A percentile compares a stretch with the other conserved stretches of the same genome.
phyloP scores from a whole-genome alignment of 2,113 vertebrate genomes.

The Corythornis vintsioides region DNA sequence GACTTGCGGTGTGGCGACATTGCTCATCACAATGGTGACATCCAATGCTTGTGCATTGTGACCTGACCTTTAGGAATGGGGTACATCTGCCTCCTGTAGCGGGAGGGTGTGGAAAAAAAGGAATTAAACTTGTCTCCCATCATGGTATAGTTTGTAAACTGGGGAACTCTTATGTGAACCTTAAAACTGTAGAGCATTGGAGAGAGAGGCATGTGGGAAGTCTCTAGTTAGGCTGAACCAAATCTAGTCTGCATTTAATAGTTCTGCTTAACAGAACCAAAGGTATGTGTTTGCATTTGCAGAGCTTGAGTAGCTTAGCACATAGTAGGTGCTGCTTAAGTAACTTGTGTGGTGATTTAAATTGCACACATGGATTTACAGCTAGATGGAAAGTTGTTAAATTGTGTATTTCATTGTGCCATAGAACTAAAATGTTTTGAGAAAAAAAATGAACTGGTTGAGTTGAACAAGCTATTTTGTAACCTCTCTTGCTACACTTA shows the following conservation, averaged over 20 bases:
- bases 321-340: background rate
- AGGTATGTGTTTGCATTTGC: background rate
- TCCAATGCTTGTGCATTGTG: background rate
- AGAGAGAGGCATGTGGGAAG: background rate
- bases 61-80: background rate
- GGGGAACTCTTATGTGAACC: background rate
- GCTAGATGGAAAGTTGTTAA: background rate
- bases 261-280: background rate
- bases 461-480: background rate
- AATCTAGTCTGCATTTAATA: background rate
- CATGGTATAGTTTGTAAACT: background rate
- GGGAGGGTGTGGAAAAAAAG: background rate
- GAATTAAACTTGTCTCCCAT: background rate
- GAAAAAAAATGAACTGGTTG: background rate
- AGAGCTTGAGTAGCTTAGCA: background rate
- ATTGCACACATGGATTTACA: background rate
- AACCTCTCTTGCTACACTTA: background rate
- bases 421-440: background rate
- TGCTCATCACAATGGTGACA: background rate
- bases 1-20: rapidly evolving
- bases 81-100: background rate
- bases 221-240: background rate
- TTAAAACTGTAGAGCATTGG: background rate
- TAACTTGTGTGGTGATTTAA: background rate
- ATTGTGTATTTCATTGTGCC: background rate